Percentiles rank a stretch among this genome's conserved stretches.
phyloP scores from a whole-genome alignment of 2,888 invertebrate genomes.

The Leptothorax acervorum region DNA sequence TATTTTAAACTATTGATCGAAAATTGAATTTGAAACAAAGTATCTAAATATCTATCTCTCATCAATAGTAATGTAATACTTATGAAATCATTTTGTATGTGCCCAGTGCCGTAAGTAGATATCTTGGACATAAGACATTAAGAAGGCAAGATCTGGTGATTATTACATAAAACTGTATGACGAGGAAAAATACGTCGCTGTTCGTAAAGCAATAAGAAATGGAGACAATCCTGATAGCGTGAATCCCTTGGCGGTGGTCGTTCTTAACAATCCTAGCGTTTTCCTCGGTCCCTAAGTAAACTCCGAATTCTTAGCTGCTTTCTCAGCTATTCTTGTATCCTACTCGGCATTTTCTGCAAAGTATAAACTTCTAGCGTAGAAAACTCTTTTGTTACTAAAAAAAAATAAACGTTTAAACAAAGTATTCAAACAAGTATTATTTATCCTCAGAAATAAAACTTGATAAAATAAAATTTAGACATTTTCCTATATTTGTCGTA shows the following conservation, averaged over 20 bases:
- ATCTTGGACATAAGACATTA: constrained; percentile 96
- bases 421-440: constrained; percentile 6
- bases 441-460: constrained; percentile 29
- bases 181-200: constrained; percentile 95
- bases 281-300: constrained; percentile 97
- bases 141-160: constrained; percentile 93
- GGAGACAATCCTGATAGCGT: constrained; percentile 90
- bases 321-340: constrained; percentile 92
- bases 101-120: too few species aligned
- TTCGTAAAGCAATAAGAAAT: constrained; percentile 93
- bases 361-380: constrained; percentile 91
- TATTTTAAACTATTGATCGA: background rate
- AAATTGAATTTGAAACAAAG: background rate
- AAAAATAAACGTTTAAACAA: constrained; percentile 31
- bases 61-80: background rate
- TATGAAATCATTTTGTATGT: background rate
- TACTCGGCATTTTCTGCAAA: constrained; percentile 95
- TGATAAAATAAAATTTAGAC: constrained; percentile 17
- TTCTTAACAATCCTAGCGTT: constrained; percentile 91
- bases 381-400: constrained; percentile 44
- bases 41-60: background rate
- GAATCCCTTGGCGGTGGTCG: constrained; percentile 90
- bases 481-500: constrained; percentile 11
- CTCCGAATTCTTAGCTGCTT: constrained; percentile 95
- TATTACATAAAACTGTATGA: constrained; percentile 94